A percentile compares a stretch with the other conserved stretches of the same genome.
Conservation (phyloP, 1,140 invertebrate species). For the Pseudobourletiella spinata region DNA sequence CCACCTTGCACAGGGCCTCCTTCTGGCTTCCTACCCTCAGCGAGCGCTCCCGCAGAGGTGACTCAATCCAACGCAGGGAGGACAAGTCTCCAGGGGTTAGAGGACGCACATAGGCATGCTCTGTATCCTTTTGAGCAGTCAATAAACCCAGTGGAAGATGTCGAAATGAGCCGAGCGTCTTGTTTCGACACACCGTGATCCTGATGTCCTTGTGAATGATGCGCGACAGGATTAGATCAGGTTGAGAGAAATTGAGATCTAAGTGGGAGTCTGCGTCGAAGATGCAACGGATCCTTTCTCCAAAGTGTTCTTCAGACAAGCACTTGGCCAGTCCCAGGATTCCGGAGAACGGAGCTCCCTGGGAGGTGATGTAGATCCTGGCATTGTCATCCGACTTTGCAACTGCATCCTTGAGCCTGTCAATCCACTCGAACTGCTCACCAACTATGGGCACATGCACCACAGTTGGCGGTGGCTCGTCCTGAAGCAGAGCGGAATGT, state of each 20-base stretch:
- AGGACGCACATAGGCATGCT: conserved; percentile 86
- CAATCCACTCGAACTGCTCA: conserved; percentile 59
- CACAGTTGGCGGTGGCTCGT: too few species aligned
- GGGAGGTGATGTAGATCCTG: too few species aligned
- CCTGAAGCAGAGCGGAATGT: too few species aligned
- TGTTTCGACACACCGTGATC: conserved; percentile 11
- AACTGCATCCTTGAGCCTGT: conserved; percentile 54
- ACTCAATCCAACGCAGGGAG: conserved; percentile 88
- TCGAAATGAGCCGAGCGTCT: conserved; percentile 16
- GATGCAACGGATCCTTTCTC: conserved; percentile 54
- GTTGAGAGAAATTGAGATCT: neutral
- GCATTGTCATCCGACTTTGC: too few species aligned
- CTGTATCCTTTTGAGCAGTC: neutral
- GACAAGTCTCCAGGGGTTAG: conserved; percentile 80
- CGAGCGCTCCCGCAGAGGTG: conserved; percentile 39
- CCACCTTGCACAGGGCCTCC: too few species aligned
- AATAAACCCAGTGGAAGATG: conserved; percentile 16
- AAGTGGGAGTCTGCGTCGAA: neutral
- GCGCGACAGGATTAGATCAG: neutral
- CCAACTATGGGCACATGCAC: too few species aligned
- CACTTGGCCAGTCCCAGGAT: conserved; percentile 82
- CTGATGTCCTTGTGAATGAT: neutral
- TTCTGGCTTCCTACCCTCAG: conserved; percentile 40
- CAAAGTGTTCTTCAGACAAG: conserved; percentile 58
- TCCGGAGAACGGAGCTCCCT: too few species aligned